Conservation (phyloP, 2,888 invertebrate species). For the Minunthozetes semirufus region DNA sequence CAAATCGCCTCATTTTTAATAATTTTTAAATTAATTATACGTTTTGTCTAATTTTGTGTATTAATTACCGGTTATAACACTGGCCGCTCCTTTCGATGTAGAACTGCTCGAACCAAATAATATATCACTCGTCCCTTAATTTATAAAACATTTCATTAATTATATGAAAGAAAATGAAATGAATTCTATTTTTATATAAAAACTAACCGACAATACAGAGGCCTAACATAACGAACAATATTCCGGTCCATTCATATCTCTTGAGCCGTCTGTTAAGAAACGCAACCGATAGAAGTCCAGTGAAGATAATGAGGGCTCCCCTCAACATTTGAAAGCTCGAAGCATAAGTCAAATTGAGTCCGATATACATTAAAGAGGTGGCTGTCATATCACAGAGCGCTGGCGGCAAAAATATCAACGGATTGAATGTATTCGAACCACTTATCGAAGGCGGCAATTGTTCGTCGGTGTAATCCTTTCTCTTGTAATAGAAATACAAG, state of each 20-base stretch:
- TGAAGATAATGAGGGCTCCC: slow-evolving; percentile 80
- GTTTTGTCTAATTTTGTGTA: neutral
- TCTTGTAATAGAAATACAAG: slow-evolving; percentile 55
- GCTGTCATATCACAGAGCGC: slow-evolving; percentile 82
- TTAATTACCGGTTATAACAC: slow-evolving; percentile 63
- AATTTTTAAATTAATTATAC: slow-evolving; percentile 45
- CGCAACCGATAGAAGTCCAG: slow-evolving; percentile 74
- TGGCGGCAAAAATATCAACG: slow-evolving; percentile 71
- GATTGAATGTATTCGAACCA: slow-evolving; percentile 60
- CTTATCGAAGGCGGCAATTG: slow-evolving; percentile 52
- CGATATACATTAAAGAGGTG: slow-evolving; percentile 83
- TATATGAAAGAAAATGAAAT: no score
- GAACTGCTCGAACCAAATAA: slow-evolving; percentile 44
- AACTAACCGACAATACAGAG: slow-evolving; percentile 60
- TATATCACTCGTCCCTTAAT: slow-evolving; percentile 58
- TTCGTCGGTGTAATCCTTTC: slow-evolving; percentile 38
- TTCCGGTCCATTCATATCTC: slow-evolving; percentile 67
- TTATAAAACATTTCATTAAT: neutral
- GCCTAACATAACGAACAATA: slow-evolving; percentile 63
- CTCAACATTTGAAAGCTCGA: slow-evolving; percentile 91
- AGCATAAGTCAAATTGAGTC: slow-evolving; percentile 80
- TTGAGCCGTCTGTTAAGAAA: slow-evolving; percentile 64
- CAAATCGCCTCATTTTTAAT: slow-evolving; percentile 51
- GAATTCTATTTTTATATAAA: no score
- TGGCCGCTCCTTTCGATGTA: slow-evolving; percentile 49